Evolutionary conservation across 2,888 invertebrate species (phyloP), one percentile per base, ranked within the genome.

Genomic region (Torymus tubicola): DNA sequence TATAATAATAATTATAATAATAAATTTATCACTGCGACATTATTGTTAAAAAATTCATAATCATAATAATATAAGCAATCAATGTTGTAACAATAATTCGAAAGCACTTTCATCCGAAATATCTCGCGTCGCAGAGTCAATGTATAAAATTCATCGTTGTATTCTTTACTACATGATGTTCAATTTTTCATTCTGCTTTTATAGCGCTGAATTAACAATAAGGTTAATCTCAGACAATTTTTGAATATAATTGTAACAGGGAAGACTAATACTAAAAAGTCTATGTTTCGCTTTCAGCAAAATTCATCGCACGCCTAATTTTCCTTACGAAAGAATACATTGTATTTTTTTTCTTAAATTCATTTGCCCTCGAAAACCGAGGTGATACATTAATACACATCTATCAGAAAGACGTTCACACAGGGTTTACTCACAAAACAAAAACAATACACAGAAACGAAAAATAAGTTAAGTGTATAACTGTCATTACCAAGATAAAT

Each of bases 181-280:
- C 61, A 50, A 69, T 52, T 67, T 69, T 63, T 8, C 42, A 42
- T 78, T 60, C 12, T 57, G 55, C 50, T 74, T 76, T 71, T 75
- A 67, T 61, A 60, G 69, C 69, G 72, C 63, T 61, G 70, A 70
- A 74, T 81, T 65, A 75, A 81, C 78, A 81, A 81, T 75, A 75
- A 24, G 24, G 68, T 80, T 76, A 76, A 71, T 80, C 68, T 76
- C 71, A 78, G 75, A 72, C 31, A 16, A 42, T 83, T 78, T 78
- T 78, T 65, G 67, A 78, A 74, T 74, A 78, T 67, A 71, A 74
- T 81, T 78, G 55, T 85, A 86, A 86, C 84, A 84, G 83, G 87
- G 87, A 87, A 87, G 87, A 87, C 87, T 86, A 87, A 87, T 83
- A 83, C 84, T 84, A 86, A 82, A 82, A 72, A 75, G 72, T 57